These are phyloP conservation scores for rat (Rattus norvegicus) DNA, from an alignment of 2,113 vertebrate genomes.

Conservation along the genomic window DNA sequence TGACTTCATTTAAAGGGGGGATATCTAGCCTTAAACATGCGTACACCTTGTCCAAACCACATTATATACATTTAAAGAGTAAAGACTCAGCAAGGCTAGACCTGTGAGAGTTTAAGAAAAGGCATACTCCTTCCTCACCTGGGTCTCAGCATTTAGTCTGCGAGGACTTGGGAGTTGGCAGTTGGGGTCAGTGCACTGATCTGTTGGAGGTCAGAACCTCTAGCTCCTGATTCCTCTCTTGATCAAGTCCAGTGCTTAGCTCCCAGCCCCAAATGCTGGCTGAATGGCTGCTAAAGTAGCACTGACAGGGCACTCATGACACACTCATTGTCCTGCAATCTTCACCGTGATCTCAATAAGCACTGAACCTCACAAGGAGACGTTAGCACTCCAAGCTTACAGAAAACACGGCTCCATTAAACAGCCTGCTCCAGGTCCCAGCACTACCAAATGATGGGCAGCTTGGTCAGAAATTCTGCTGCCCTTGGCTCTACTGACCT, in stretches of 20 bases:
- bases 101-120: background rate
- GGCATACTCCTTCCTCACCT: background rate
- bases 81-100: background rate
- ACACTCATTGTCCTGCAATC: background rate
- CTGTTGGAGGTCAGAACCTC: background rate
- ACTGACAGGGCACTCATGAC: background rate
- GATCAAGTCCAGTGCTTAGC: background rate
- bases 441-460: background rate
- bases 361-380: background rate
- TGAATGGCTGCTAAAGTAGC: background rate
- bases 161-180: background rate
- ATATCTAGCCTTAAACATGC: conserved; percentile 21
- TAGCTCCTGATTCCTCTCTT: background rate
- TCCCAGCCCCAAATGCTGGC: background rate
- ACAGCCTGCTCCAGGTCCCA: conserved; percentile 2
- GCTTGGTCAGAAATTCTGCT: background rate
- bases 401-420: background rate
- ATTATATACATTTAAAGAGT: conserved; percentile 22
- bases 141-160: background rate
- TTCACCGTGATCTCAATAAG: background rate
- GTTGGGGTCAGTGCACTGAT: background rate
- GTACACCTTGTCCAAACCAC: conserved; percentile 21
- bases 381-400: conserved; percentile 9
- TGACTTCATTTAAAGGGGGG: conserved; percentile 33
- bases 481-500: background rate